Conservation (phyloP, 2,888 invertebrate genomes). For the Drosophila ezoana region DNA sequence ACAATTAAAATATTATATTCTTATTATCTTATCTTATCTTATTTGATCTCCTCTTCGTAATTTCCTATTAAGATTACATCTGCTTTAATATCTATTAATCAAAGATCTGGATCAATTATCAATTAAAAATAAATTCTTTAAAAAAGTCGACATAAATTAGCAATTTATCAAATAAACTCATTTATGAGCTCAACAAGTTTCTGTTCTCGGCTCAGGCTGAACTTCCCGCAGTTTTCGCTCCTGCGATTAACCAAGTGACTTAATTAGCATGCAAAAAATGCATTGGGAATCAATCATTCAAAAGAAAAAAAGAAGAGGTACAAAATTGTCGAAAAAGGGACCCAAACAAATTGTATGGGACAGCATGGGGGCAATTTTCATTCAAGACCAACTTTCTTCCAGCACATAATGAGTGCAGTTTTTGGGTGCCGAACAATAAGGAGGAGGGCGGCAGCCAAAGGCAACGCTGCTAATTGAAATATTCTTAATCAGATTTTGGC, state of each 20-base stretch:
- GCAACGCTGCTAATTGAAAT: slow-evolving; percentile 74
- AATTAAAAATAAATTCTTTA: not conserved
- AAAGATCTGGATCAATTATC: slow-evolving; percentile 1
- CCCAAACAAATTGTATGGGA: slow-evolving; percentile 7
- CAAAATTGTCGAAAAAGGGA: slow-evolving; percentile 25
- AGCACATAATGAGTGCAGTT: slow-evolving; percentile 52
- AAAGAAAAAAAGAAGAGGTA: not conserved
- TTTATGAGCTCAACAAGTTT: slow-evolving; percentile 9
- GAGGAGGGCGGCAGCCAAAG: slow-evolving; percentile 22
- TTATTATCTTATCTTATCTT: not conserved
- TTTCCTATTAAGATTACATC: too few relatives aligned
- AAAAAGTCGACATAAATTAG: slow-evolving; percentile 36
- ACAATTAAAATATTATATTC: not conserved
- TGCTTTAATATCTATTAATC: slow-evolving; percentile 4
- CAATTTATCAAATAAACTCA: slow-evolving; percentile 41
- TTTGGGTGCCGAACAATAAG: not conserved
- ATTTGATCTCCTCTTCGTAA: not conserved
- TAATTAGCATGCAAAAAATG: slow-evolving; percentile 74
- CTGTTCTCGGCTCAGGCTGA: too few relatives aligned
- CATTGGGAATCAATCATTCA: slow-evolving; percentile 65
- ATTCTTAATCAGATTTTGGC: slow-evolving; percentile 77
- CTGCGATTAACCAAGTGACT: slow-evolving; percentile 57
- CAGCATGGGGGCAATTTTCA: slow-evolving; percentile 31
- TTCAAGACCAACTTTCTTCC: slow-evolving; percentile 62
- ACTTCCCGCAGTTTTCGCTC: too few relatives aligned